Evolutionary conservation across 2,888 invertebrate genomes (phyloP), one percentile per base, ranked within the genome.

Genomic region (Agrochola lychnidis): DNA sequence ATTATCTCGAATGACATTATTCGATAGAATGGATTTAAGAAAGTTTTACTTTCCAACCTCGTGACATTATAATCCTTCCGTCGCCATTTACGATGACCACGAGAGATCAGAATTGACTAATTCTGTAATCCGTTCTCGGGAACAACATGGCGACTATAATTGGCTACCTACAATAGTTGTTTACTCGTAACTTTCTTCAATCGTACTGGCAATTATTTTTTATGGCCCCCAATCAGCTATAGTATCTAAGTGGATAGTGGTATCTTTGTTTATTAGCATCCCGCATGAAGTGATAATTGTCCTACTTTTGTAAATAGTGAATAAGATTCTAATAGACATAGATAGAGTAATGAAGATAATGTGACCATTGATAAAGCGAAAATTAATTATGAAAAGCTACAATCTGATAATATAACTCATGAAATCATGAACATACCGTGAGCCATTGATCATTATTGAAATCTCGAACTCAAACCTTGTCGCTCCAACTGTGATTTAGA

Each of bases 201-300:
- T 45, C 25, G 4, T 51, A 36, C 70, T 67, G 16, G 48, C 68
- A 70, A 83, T 78, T 71, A 83, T 68, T 48, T 82, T 81, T 84
- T 81, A 81, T 51, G 53, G 66, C 59, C 68, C 57, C 45, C 68
- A 83, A 81, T 83, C 70, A 70, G 19, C 56, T 45, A 53, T 25
- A 19, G 53, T 59, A 70, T 79, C 53, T 72, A 59, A 45, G 45
- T 83, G 45, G 56, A 59, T 70, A 45, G 57, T 56, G 22, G 45
- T 72, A 73, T 71, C 80, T 79, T 25, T 19, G 61, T 83, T 57
- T 48, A 56, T 66, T 36, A 64, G 14, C 62, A 42, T 57, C 77
- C 62, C 64, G 64, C 62, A 61, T 73, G 22, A 40, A 67, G 68
- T 84, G 81, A 66, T 84, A 81, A 87, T 87, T 81, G 81, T 57